Evolutionary conservation across 1,140 invertebrate species (phyloP), one percentile per base, ranked within the genome.

Genomic region (Condylostylus longicornis): DNA sequence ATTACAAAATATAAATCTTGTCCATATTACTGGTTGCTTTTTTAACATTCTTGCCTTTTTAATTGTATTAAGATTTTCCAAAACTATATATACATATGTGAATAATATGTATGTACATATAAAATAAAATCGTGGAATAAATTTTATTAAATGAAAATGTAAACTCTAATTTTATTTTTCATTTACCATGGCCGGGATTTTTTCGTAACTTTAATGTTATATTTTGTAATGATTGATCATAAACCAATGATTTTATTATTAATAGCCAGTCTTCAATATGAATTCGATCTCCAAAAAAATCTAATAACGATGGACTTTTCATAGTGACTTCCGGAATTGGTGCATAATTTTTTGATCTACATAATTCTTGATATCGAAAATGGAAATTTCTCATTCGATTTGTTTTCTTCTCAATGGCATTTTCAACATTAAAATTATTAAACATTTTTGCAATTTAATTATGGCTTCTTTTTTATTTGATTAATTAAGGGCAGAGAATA

Each of bases 191-290:
- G 13, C 42, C 46, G 41, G 55, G 50, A 37, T 47, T 54, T 32
- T 58, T 56, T n/a, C 55, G 47, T 33, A 62, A 48, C 29, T 56
- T 58, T 25, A 71, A 53, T n/a, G 53, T 47, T 15, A 71, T 47
- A n/a, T 61, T 59, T 42, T 70, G 67, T 4, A 77, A 54, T 15
- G 64, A 67, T 7, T 65, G 62, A 46, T 77, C n/a, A n/a, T n/a
- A n/a, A n/a, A n/a, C n/a, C n/a, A n/a, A n/a, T n/a, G 75, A 68
- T 32, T 71, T 69, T 18, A 73, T 49, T 4, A 77, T 66, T 3
- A 72, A 66, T 9, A 51, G 51, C 74, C 75, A 77, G 38, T 77
- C 73, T 37, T 68, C 70, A 35, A 70, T 61, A 35, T 69, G 72
- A 18, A 78, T 52, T 21, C 72, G 65, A 47, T 78, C 75, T 8